A percentile compares a stretch with the other conserved stretches of the same genome.
Conservation (phyloP, 2,797 vertebrate genomes). For the Cuculus canorus region DNA sequence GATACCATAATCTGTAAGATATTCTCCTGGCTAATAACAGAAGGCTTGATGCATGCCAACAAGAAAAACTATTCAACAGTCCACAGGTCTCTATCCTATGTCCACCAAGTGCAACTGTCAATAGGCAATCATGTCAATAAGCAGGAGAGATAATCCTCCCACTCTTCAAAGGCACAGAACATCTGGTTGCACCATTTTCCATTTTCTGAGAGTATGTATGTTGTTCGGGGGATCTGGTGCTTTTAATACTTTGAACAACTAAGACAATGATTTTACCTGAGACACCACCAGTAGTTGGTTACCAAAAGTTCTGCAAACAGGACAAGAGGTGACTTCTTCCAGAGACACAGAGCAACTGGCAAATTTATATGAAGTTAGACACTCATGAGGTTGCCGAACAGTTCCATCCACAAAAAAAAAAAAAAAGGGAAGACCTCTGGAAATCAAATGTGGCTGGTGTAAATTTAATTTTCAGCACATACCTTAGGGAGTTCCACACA, state of each 20-base stretch:
- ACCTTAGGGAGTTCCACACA: conserved; percentile 86
- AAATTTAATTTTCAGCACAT: not conserved
- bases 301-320: not conserved
- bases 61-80: not conserved
- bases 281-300: not conserved
- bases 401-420: not conserved
- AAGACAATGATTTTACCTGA: not conserved
- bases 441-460: not conserved
- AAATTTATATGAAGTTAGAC: not conserved
- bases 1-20: not conserved
- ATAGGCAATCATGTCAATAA: not conserved
- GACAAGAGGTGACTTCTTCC: not conserved
- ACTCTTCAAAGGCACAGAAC: not conserved
- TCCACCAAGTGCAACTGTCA: not conserved
- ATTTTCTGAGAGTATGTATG: not conserved
- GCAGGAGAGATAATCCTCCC: not conserved
- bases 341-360: not conserved
- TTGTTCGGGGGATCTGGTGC: not conserved
- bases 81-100: not conserved
- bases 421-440: not conserved
- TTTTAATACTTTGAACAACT: not conserved
- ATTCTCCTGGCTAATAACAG: not conserved
- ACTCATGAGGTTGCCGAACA: not conserved
- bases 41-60: not conserved
- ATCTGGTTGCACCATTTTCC: too few species aligned